These are phyloP conservation scores for Cecropterus lyciades DNA, from an alignment of 1,140 invertebrate genomes.

Conservation along the genomic window DNA sequence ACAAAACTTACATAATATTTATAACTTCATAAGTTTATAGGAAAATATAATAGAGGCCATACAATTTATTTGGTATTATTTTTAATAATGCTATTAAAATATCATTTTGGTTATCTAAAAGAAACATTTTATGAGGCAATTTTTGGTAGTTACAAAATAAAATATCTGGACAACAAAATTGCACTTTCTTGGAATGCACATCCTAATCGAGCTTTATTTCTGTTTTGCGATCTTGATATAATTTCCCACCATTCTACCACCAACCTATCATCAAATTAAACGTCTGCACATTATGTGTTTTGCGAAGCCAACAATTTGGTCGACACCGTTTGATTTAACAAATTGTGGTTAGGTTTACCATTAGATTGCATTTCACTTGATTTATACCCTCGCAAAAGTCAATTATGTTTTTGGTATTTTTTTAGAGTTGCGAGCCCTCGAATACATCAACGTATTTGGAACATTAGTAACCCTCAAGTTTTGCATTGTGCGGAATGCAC, in stretches of 20 bases:
- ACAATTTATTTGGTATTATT: too few species aligned
- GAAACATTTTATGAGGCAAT: too few species aligned
- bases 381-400: conserved; percentile 45
- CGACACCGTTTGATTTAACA: conserved; percentile 67
- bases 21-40: too few species aligned
- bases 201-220: conserved; percentile 62
- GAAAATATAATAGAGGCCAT: too few species aligned
- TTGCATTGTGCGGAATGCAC: conserved; percentile 40
- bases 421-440: background rate
- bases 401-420: conserved; percentile 38
- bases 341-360: conserved; percentile 53
- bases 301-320: conserved; percentile 62
- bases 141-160: background rate
- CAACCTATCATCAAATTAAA: conserved; percentile 76
- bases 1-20: too few species aligned
- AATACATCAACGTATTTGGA: conserved; percentile 36
- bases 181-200: conserved; percentile 55
- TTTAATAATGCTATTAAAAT: too few species aligned
- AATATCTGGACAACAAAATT: conserved; percentile 46
- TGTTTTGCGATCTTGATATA: conserved; percentile 75
- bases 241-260: conserved; percentile 58
- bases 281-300: conserved; percentile 75
- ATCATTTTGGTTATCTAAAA: too few species aligned
- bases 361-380: conserved; percentile 51
- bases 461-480: conserved; percentile 47